phyloP scores from a whole-genome alignment of 2,113 vertebrate genomes.

The Bos javanicus region DNA sequence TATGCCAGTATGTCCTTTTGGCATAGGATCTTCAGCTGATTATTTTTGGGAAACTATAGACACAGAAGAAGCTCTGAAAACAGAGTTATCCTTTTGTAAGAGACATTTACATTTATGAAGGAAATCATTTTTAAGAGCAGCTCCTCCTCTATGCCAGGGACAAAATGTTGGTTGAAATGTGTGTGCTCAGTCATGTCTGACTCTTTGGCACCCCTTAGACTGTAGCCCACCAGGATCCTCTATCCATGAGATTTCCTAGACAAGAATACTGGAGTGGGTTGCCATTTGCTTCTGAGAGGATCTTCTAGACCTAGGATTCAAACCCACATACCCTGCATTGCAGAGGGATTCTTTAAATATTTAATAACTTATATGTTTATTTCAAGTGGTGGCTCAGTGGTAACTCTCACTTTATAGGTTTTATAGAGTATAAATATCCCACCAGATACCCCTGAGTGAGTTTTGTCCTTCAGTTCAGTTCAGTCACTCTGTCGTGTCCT shows the following conservation, averaged over 20 bases:
- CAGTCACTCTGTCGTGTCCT: not conserved
- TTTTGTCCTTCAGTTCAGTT: not conserved
- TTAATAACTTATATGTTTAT: not conserved
- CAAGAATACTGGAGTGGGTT: not conserved
- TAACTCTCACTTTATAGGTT: not conserved
- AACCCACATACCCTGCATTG: not conserved
- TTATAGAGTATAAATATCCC: not conserved
- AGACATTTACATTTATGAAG: not conserved
- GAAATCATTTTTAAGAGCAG: not conserved
- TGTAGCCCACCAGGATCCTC: not conserved
- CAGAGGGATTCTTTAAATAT: not conserved
- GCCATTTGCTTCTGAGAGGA: not conserved
- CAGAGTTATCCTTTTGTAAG: not conserved
- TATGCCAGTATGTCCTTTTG: not conserved
- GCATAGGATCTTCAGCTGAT: not conserved
- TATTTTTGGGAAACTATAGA: not conserved
- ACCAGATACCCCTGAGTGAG: not conserved
- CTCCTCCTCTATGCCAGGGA: not conserved
- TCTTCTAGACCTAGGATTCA: not conserved
- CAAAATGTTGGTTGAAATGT: not conserved
- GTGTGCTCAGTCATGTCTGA: not conserved
- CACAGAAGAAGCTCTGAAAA: not conserved
- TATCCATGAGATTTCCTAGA: not conserved
- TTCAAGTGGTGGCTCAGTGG: not conserved
- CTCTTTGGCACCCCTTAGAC: not conserved